Evolutionary conservation across 2,888 invertebrate genomes (phyloP), one percentile per base, ranked within the genome.

Genomic region (Caenorhabditis auriculariae): DNA sequence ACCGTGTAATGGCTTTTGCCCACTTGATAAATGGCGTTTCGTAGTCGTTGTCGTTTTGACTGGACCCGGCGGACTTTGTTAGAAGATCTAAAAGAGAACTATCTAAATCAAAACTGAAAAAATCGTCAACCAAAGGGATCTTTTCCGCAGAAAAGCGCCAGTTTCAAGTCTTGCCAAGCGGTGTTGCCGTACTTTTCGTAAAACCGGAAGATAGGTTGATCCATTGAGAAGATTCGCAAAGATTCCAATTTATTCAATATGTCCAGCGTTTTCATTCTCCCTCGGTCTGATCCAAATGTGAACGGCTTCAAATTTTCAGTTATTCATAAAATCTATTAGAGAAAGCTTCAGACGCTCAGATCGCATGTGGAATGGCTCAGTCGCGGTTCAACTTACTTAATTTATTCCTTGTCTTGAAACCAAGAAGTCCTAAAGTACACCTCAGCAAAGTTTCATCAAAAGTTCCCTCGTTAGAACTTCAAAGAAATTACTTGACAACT

Each of bases 61-160:
- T 9, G 51, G 43, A 21, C 41, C 48, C 41, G 29, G 5, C 41
- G 29, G 19, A 1, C 19, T 5, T 15, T 43, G 15, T 4, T 4
- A n/a, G 28, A n/a, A n/a, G n/a, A n/a, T n/a, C n/a, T 21, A 42
- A 19, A 42, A 42, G 27, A 9, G 41, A 21, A 6, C 6, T 5
- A 41, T 44, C 9, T 35, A 19, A 32, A 32, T 17, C 37, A 9
- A 19, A 19, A 9, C 19, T 9, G 32, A 5, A 17, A 41, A 12
- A 24, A 17, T 15, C 27, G 19, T 17, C 3, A 23, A 61, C 61
- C 53, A 38, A 54, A 23, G 1, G 67, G 63, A 56, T 64, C 63
- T 27, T 58, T 53, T 12, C 65, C 68, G 32, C 68, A 65, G 26
- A 65, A 65, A 3, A 68, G 41, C 2, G 61, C 59, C 7, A 47